These are phyloP conservation scores for Atherinosoma microstoma DNA, from an alignment of 2,797 vertebrate species.

Conservation along the genomic window DNA sequence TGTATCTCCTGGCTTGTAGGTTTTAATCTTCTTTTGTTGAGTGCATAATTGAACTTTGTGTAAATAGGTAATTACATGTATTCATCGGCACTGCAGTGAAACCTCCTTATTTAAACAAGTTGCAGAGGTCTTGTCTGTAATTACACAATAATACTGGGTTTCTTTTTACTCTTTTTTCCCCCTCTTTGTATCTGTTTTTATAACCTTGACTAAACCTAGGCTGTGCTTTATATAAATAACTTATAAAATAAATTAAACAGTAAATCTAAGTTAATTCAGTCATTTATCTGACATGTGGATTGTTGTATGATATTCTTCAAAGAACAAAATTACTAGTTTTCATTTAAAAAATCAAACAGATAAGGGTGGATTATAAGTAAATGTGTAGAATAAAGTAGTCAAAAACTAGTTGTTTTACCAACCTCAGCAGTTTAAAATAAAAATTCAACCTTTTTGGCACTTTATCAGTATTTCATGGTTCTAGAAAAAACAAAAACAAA, in stretches of 20 bases:
- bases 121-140: too few species aligned
- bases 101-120: too few species aligned
- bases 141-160: too few species aligned
- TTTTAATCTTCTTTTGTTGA: too few species aligned
- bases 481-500: background rate
- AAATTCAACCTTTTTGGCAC: background rate
- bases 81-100: too few species aligned
- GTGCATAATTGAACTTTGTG: too few species aligned
- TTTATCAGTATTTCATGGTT: constrained; percentile 2
- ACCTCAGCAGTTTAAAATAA: background rate
- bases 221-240: background rate
- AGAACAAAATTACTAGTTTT: background rate
- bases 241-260: background rate
- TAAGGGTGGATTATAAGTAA: background rate
- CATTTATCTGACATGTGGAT: too few species aligned
- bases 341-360: background rate
- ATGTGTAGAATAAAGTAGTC: background rate
- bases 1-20: too few species aligned
- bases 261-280: too few species aligned
- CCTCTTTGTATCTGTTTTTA: background rate
- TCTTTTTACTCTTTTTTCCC: too few species aligned
- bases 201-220: background rate
- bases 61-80: too few species aligned
- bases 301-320: background rate
- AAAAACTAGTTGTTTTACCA: background rate